Percentiles rank a stretch among this genome's conserved stretches.
phyloP scores from a whole-genome alignment of 2,797 vertebrate species.

The Enteromius treurensis region DNA sequence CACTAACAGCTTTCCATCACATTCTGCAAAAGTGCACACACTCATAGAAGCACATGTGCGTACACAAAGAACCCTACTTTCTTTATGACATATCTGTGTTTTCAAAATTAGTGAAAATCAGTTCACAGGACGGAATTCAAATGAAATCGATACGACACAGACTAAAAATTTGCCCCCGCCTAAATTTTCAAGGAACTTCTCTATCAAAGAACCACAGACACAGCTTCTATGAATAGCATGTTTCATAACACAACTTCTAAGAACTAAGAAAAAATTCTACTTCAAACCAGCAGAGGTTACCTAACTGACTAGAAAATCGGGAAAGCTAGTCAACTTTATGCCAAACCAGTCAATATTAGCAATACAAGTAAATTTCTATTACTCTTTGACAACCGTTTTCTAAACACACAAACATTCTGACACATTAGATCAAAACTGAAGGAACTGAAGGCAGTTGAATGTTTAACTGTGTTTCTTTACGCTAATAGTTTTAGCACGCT shows the following conservation, averaged over 20 bases:
- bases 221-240: constrained; percentile 18
- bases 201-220: constrained; percentile 5
- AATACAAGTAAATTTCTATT: neutral
- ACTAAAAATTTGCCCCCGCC: constrained; percentile 9
- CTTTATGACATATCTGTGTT: constrained; percentile 12
- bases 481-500: neutral
- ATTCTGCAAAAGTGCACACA: constrained; percentile 20
- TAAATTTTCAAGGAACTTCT: constrained; percentile 30
- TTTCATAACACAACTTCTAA: constrained; percentile 13
- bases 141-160: constrained; percentile 19
- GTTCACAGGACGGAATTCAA: neutral
- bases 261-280: constrained; percentile 3
- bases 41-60: neutral
- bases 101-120: constrained; percentile 1
- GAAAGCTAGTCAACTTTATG: neutral
- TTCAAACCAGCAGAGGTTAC: neutral
- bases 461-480: neutral
- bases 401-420: neutral
- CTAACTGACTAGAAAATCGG: neutral
- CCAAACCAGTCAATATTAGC: constrained; percentile 19
- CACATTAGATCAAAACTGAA: constrained; percentile 7
- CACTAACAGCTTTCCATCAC: neutral
- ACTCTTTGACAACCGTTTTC: neutral
- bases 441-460: neutral
- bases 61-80: neutral